A percentile compares a stretch with the other conserved stretches of the same genome.
These are phyloP conservation scores for Gyrodactylus salaris DNA, from an alignment of 1,140 invertebrate genomes.

Conservation along the genomic window DNA sequence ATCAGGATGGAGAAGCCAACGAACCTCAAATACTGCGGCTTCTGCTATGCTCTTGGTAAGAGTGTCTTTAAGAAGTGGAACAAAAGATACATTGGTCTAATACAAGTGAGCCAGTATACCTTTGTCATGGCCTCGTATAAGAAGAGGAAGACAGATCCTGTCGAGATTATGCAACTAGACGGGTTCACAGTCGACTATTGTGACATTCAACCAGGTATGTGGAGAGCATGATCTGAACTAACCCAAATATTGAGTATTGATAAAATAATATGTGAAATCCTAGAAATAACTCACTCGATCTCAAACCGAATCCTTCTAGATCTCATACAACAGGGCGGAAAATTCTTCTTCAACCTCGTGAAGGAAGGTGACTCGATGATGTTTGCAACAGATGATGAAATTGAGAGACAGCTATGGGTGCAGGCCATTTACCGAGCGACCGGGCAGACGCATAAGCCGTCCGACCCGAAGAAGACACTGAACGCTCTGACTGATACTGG, in stretches of 20 bases:
- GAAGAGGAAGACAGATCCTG: constrained; percentile 91
- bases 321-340: constrained; percentile 39
- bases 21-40: constrained; percentile 93
- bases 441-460: constrained; percentile 81
- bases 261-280: too few species aligned
- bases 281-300: too few species aligned
- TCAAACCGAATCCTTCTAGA: too few species aligned
- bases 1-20: constrained; percentile 90
- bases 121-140: constrained; percentile 98
- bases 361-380: constrained; percentile 83
- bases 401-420: constrained; percentile 88
- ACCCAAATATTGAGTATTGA: too few species aligned
- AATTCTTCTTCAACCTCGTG: constrained; percentile 86
- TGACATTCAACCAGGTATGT: constrained; percentile 27
- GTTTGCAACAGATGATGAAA: constrained; percentile 85
- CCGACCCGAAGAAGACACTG: not conserved
- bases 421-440: constrained; percentile 78
- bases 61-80: constrained; percentile 99
- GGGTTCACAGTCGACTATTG: constrained; percentile 97
- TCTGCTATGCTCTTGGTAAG: constrained; percentile 69
- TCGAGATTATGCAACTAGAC: constrained; percentile 95
- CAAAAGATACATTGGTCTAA: constrained; percentile 76
- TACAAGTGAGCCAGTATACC: constrained; percentile 85
- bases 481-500: not conserved
- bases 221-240: too few species aligned